These are phyloP conservation scores for Exephanes ischioxanthus DNA, from an alignment of 2,888 invertebrate species.

Conservation along the genomic window DNA sequence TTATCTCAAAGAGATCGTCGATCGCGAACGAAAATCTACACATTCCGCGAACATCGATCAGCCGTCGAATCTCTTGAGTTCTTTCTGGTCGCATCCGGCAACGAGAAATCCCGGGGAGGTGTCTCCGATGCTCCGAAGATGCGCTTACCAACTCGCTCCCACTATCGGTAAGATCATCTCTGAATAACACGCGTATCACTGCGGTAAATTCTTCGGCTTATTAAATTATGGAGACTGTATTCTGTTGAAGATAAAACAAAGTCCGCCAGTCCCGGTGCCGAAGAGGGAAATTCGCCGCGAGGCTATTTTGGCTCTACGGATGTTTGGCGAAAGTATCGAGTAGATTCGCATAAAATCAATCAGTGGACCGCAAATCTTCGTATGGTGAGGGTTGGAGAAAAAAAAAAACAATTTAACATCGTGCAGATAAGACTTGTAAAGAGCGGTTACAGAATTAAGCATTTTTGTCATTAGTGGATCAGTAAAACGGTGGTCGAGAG, in stretches of 20 bases:
- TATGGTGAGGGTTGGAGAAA: constrained; percentile 86
- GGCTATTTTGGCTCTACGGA: constrained; percentile 84
- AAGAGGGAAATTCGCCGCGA: constrained; percentile 85
- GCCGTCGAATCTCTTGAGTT: constrained; percentile 85
- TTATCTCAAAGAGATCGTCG: constrained; percentile 79
- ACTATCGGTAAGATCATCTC: constrained; percentile 82
- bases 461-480: constrained; percentile 89
- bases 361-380: constrained; percentile 93
- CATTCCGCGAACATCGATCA: constrained; percentile 82
- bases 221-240: neutral
- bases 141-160: constrained; percentile 87
- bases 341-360: constrained; percentile 89
- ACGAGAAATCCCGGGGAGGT: constrained; percentile 85
- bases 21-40: constrained; percentile 77
- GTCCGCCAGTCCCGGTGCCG: constrained; percentile 83
- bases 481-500: constrained; percentile 93
- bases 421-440: neutral
- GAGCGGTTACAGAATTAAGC: neutral
- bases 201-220: neutral
- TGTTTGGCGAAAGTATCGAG: constrained; percentile 88
- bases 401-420: neutral
- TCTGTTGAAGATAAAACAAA: constrained; percentile 79
- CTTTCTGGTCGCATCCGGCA: constrained; percentile 87
- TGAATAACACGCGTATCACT: constrained; percentile 19
- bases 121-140: constrained; percentile 85